phyloP scores from a whole-genome alignment of 2,113 vertebrate genomes.

The Mus musculus region DNA sequence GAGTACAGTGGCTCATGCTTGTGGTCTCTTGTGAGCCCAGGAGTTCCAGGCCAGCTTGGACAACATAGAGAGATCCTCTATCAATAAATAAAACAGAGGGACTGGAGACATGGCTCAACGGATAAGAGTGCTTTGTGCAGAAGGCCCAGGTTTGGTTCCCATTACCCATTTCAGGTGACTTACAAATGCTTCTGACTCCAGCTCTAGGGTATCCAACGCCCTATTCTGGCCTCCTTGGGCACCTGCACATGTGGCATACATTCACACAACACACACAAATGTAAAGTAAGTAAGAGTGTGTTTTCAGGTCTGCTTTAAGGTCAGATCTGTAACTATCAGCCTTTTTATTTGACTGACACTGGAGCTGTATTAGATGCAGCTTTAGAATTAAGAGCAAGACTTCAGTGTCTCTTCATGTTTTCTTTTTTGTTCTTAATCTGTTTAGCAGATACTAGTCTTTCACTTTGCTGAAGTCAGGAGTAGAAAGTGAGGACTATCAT shows the following conservation, averaged over 20 bases:
- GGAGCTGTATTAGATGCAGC: background rate
- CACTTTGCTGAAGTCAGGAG: conserved; percentile 17
- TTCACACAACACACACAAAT: background rate
- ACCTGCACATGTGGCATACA: background rate
- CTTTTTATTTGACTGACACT: background rate
- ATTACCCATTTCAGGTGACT: background rate
- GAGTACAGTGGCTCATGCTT: background rate
- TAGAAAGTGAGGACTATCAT: background rate
- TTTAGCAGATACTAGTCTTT: conserved; percentile 2
- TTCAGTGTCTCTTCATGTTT: background rate
- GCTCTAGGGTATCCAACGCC: too few relatives aligned
- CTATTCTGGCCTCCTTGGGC: background rate
- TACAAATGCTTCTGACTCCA: background rate
- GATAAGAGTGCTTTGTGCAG: background rate
- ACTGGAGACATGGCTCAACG: background rate
- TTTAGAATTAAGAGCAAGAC: conserved; percentile 36
- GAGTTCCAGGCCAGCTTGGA: background rate
- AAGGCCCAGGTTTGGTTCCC: background rate
- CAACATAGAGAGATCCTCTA: background rate
- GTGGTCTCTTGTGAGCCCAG: background rate
- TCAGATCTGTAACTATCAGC: background rate
- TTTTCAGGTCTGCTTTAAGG: background rate
- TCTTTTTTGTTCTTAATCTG: background rate
- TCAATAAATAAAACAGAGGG: background rate
- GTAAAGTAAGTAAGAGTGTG: background rate